These are phyloP conservation scores for Sebastes dallii DNA, from an alignment of 2,797 vertebrate species.

Conservation along the genomic window DNA sequence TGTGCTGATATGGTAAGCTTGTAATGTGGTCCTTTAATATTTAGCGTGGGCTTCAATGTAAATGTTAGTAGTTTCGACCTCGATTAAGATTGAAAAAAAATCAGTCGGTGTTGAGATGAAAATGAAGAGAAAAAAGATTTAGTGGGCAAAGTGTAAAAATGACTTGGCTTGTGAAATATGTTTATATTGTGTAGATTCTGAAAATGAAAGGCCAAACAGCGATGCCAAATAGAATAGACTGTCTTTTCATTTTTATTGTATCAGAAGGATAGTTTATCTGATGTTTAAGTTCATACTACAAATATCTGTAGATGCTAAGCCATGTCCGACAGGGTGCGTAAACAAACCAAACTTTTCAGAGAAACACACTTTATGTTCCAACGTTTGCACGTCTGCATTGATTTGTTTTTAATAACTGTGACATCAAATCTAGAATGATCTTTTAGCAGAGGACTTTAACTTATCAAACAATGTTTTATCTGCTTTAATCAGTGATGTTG, in stretches of 20 bases:
- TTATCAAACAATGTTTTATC: neutral
- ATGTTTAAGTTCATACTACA: conserved; percentile 29
- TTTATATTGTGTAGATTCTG: conserved; percentile 9
- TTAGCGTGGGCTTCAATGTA: conserved; percentile 27
- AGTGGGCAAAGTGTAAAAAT: neutral
- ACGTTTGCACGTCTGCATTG: conserved; percentile 4
- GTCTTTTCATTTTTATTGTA: neutral
- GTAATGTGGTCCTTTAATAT: conserved; percentile 21
- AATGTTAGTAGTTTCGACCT: neutral
- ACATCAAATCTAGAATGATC: neutral
- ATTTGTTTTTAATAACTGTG: conserved; percentile 32
- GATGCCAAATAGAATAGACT: conserved; percentile 36
- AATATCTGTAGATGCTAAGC: conserved; percentile 48
- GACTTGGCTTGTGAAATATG: neutral
- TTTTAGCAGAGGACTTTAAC: conserved; percentile 17
- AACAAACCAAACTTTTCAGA: conserved; percentile 39
- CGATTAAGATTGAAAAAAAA: neutral
- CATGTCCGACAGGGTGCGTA: conserved; percentile 41
- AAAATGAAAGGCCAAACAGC: conserved; percentile 7
- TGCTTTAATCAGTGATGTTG: conserved; percentile 1
- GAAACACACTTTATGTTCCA: conserved; percentile 16
- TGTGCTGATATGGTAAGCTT: conserved; percentile 9
- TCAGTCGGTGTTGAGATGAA: neutral
- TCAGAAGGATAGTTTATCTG: conserved; percentile 10
- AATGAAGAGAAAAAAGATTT: neutral